Percentiles rank a stretch among this genome's conserved stretches.
These are phyloP conservation scores for Nycticebus coucang DNA, from an alignment of 2,113 vertebrate species.

Conservation along the genomic window DNA sequence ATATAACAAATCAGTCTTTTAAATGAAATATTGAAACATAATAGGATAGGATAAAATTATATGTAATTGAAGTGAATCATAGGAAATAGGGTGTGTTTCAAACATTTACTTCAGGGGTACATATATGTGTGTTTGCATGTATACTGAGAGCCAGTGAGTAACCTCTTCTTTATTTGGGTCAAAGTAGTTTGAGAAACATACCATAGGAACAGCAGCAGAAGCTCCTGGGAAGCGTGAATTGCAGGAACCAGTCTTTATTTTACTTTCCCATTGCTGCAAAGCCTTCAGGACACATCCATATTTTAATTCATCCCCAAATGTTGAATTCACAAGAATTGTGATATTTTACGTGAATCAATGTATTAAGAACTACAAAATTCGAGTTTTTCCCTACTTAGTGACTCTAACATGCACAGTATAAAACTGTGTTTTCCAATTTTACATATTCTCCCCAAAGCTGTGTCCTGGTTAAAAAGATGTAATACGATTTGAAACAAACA, in stretches of 20 bases:
- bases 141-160: not conserved
- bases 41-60: not conserved
- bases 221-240: not conserved
- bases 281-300: not conserved
- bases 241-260: not conserved
- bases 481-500: slow-evolving; percentile 84
- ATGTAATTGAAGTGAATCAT: not conserved
- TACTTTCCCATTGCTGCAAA: not conserved
- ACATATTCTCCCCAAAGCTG: slow-evolving; percentile 72
- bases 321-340: slow-evolving; percentile 42
- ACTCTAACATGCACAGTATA: slow-evolving; percentile 5
- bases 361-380: slow-evolving; percentile 32
- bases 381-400: slow-evolving; percentile 39
- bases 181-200: not conserved
- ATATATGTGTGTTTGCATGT: not conserved
- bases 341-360: slow-evolving; percentile 5
- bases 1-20: not conserved
- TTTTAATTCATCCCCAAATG: not conserved
- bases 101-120: not conserved
- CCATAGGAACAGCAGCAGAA: not conserved
- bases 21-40: not conserved
- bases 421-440: slow-evolving; percentile 76
- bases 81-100: not conserved
- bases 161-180: not conserved
- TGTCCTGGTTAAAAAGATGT: slow-evolving; percentile 74